Base-by-base conservation (phyloP, 1,140 invertebrate species). In the Drosophila arawakana region DNA sequence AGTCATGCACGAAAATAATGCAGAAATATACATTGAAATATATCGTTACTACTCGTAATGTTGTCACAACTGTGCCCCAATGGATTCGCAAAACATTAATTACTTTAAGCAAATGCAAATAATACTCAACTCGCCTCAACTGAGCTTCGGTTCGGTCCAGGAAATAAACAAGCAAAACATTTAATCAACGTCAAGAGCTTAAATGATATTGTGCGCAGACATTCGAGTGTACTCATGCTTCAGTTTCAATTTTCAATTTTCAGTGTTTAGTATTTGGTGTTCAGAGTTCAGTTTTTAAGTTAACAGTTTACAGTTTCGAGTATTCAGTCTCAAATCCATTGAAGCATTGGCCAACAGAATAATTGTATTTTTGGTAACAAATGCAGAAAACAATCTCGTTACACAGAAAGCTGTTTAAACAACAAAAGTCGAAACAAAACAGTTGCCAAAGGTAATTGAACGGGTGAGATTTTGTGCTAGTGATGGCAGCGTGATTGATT, bases 131-230 rank as follows among this genome's bases (percentile, higher is more conserved):
- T 30, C 49, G 10, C 0, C 66, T 54, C 63, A 4, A 4, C 4
- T 25, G 0, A 4, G 25, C 15, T 25, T 25, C 25, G 25, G 25
- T 25, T 25, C 25, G 25, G 70, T 35, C 62, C 70, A 89, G 83
- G 83, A 88, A 88, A 72, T 78, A 79, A 58, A 52, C 60, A 30
- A 49, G 50, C 47, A 67, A 74, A 76, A 71, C 77, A 80, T 73
- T 88, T 75, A 63, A 80, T 85, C 81, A 85, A 84, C 74, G 77
- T 80, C 81, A 80, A 85, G 63, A 78, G 77, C 81, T 80, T 89
- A 70, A 85, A 68, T 59, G 58, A 73, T 73, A 74, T 69, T 63
- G 63, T 75, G 46, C 34, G 63, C 41, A 54, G 61, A 66, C 71
- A 55, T 52, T 35, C 47, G 60, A 85, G 62, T 66, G 59, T 63